A percentile compares a stretch with the other conserved stretches of the same genome.
These are phyloP conservation scores for Conops quadrifasciatus DNA, from an alignment of 2,888 invertebrate genomes.

Conservation along the genomic window DNA sequence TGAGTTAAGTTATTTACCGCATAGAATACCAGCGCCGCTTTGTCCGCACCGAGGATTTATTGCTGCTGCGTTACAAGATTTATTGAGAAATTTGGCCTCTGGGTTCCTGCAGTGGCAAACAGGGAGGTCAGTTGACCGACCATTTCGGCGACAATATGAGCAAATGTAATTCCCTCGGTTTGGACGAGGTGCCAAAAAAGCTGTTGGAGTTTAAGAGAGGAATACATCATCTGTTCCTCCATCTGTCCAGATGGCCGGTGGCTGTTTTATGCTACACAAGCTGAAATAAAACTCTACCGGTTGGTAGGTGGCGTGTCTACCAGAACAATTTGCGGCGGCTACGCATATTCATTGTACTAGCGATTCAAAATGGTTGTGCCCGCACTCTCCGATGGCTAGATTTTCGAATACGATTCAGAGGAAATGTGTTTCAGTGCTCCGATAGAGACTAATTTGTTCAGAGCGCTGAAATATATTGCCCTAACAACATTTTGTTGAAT, in stretches of 20 bases:
- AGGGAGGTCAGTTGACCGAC: conserved; percentile 46
- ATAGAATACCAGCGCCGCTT: conserved; percentile 67
- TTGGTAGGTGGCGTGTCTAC: conserved; percentile 49
- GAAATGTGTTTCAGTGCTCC: conserved; percentile 70
- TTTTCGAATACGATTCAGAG: conserved; percentile 79
- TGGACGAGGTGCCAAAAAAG: conserved; percentile 70
- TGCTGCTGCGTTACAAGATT: conserved; percentile 71
- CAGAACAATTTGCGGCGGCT: conserved; percentile 59
- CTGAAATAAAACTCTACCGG: conserved; percentile 70
- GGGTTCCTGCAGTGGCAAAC: conserved; percentile 60
- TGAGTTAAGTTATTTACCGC: not conserved
- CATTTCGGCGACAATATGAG: not conserved
- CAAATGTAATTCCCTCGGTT: conserved; percentile 40
- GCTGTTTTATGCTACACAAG: conserved; percentile 79
- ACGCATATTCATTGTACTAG: conserved; percentile 64
- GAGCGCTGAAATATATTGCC: conserved; percentile 65
- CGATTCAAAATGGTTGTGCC: conserved; percentile 68
- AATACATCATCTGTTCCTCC: conserved; percentile 75
- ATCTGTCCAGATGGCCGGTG: conserved; percentile 77
- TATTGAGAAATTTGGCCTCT: conserved; percentile 74
- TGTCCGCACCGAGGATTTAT: conserved; percentile 68
- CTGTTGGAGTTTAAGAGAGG: conserved; percentile 74
- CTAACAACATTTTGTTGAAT: conserved; percentile 73
- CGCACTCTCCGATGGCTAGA: conserved; percentile 82
- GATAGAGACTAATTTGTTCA: conserved; percentile 66